Base-by-base conservation (phyloP, 2,113 vertebrate genomes). In the Galbula dea region DNA sequence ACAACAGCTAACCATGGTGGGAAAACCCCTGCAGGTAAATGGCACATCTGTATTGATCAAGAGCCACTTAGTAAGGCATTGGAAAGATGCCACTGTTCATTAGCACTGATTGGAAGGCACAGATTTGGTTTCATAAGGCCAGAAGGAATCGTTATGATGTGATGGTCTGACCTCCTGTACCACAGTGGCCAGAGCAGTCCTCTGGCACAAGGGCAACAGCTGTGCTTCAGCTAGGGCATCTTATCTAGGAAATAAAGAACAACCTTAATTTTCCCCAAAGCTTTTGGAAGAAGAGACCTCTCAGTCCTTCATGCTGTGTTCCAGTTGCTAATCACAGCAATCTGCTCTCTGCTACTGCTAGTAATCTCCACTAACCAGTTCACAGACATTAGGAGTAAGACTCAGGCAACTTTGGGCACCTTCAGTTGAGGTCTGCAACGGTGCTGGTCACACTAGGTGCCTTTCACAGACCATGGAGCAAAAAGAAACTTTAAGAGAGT, bases 31-130 rank as follows among this genome's bases (percentile, higher is more conserved):
- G 83, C 80, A 86, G 92, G 76, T 95, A 93, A 96, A 93, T 78
- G 68, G 52, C 72, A 94, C 63, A 78, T 90, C 92, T 93, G 75
- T 91, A 90, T 95, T 91, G 95, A 95, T 88, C 65, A 46, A 77
- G 48, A 91, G 17, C 16, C 65, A 58, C 86, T 91, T 86, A 90
- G 71, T 71, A 83, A 85, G 62, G 61, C 86, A 83, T 67, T 71
- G 83, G 71, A 96, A 94, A 93, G 83, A 83, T 94, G 92, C 15
- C 83, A 79, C n/a, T 85, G 22, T 62, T 78, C 85, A 86, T 93
- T 63, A 93, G 39, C 46, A 71, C 55, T 81, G 83, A 83, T 19
- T 69, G 92, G 41, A 91, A 94, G 46, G 51, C 51, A 86, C 23
- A 55, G 48, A 51, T 51, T 93, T 89, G 89, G n/a, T n/a, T n/a